A percentile compares a stretch with the other conserved stretches of the same genome.
Conservation (phyloP, 64 coral and sea anemone genomes). For the Trachythela sp. region DNA sequence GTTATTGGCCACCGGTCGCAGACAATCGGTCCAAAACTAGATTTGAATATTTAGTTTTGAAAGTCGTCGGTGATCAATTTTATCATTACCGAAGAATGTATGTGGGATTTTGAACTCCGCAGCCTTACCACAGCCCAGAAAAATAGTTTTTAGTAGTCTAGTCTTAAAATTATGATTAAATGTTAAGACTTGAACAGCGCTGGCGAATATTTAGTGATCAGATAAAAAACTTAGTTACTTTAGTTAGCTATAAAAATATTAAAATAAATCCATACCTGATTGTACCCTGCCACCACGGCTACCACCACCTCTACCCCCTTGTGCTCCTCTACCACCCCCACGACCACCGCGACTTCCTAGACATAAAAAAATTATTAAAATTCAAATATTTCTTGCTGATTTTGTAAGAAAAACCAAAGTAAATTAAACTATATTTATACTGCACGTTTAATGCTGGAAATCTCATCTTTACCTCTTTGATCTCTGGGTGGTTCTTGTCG, state of each 20-base stretch:
- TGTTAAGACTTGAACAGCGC: too few species aligned
- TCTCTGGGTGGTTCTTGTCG: slow-evolving; percentile 71
- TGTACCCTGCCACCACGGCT: slow-evolving; percentile 26
- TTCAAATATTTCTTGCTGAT: background rate
- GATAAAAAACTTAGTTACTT: background rate
- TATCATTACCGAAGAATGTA: too few species aligned
- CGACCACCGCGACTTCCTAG: slow-evolving; percentile 51
- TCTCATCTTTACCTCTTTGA: slow-evolving; percentile 57
- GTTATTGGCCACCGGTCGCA: too few species aligned
- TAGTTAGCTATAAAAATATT: background rate
- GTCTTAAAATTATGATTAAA: too few species aligned
- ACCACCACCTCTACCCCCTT: slow-evolving; percentile 13
- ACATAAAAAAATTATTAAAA: background rate
- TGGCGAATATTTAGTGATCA: too few species aligned
- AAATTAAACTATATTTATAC: background rate
- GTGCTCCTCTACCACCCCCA: slow-evolving; percentile 45
- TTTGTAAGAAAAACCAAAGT: too few species aligned
- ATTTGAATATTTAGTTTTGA: too few species aligned
- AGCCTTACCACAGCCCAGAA: too few species aligned
- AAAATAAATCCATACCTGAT: slow-evolving; percentile 1
- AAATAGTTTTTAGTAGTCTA: too few species aligned
- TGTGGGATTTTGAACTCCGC: too few species aligned
- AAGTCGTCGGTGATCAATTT: too few species aligned
- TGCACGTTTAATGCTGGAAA: slow-evolving; percentile 21
- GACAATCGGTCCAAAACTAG: too few species aligned